phyloP scores from a whole-genome alignment of 2,797 vertebrate species.

The Fistularia tabacaria region DNA sequence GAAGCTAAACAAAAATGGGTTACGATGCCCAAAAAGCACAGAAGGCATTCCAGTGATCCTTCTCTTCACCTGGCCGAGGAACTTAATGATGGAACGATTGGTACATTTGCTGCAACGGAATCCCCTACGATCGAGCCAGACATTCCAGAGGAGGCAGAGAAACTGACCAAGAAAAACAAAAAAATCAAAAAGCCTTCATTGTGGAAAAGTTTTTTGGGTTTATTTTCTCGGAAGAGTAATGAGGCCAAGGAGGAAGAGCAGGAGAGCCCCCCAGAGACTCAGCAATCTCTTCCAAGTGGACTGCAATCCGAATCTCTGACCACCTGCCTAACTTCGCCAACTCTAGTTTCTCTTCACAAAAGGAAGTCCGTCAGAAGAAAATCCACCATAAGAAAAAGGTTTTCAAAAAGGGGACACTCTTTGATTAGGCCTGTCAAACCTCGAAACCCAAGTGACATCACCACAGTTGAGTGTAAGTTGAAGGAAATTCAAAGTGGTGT shows the following conservation, averaged over 20 bases:
- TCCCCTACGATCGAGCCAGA: fast-evolving
- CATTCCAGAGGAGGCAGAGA: not conserved
- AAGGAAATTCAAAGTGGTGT: not conserved
- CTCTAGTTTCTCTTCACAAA: constrained; percentile 7
- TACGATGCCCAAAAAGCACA: constrained; percentile 9
- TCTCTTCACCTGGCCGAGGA: constrained; percentile 24
- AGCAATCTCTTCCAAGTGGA: not conserved
- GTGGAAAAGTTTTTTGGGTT: constrained; percentile 73
- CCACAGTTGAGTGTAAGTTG: constrained; percentile 49
- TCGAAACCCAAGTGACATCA: constrained; percentile 46
- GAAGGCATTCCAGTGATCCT: constrained; percentile 72
- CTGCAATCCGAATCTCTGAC: not conserved
- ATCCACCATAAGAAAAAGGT: constrained; percentile 57
- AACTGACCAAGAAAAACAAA: constrained; percentile 35
- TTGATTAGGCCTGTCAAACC: constrained; percentile 51
- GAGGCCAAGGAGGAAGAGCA: constrained; percentile 74
- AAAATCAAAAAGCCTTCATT: constrained; percentile 68
- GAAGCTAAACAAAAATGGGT: constrained; percentile 61
- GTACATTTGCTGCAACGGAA: not conserved
- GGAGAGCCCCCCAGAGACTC: constrained; percentile 30
- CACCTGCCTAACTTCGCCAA: constrained; percentile 34
- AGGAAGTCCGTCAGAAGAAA: constrained; percentile 57
- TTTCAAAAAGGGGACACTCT: constrained; percentile 63
- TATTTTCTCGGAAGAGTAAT: constrained; percentile 66
- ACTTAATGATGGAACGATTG: not conserved